Evolutionary conservation across 2,888 invertebrate genomes (phyloP), one percentile per base, ranked within the genome.

Genomic region (Argyresthia albistria): DNA sequence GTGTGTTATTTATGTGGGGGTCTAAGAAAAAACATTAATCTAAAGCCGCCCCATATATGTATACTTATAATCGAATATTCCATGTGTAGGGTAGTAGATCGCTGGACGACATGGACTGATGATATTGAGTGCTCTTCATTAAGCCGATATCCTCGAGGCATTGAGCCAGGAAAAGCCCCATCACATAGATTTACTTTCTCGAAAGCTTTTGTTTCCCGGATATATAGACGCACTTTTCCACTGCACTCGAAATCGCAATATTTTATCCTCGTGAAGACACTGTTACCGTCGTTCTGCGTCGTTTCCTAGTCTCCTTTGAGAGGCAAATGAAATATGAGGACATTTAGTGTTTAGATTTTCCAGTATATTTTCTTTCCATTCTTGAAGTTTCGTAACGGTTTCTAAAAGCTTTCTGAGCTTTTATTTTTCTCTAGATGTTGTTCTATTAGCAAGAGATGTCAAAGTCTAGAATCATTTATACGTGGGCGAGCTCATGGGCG

Each of bases 51-150:
- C 39, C 4, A 39, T n/a, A 39, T 11, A 39, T 8, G 39, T 9
- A 11, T 39, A 3, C 9, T 3, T 39, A 11, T 39, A 3, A 8
- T 9, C 36, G n/a, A n/a, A n/a, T n/a, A n/a, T n/a, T n/a, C n/a
- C n/a, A n/a, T n/a, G n/a, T n/a, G n/a, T n/a, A n/a, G n/a, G n/a
- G n/a, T n/a, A n/a, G n/a, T n/a, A n/a, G 1, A 8, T 36, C 10
- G 37, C 35, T 15, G 43, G 46, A 14, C 37, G 64, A 58, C 66
- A 66, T 69, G 63, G 69, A 61, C 65, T 64, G 69, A 65, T 68
- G 67, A 62, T 59, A 61, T 60, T 58, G 66, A 74, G 69, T 70
- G 70, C 67, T 71, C 71, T 76, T 76, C 72, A 74, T 76, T 75
- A 75, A 67, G 66, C 66, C 73, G 69, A 73, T 73, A 73, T 68